Conservation (phyloP, 2,888 invertebrate species). For the Oscheius onirici region DNA sequence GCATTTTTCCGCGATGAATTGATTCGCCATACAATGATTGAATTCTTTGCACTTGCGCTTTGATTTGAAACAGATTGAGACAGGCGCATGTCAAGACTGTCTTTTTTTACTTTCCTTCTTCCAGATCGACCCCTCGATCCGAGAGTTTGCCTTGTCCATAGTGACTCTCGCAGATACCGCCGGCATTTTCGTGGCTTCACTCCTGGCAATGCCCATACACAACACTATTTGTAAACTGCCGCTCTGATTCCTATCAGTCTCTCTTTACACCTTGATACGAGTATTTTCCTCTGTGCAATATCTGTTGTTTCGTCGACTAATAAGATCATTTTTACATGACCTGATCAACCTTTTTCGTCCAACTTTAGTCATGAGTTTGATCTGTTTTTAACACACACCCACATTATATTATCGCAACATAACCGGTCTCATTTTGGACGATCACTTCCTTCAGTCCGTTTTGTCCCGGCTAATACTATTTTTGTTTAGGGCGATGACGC, state of each 20-base stretch:
- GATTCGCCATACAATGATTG: too few species aligned
- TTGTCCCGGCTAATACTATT: too few species aligned
- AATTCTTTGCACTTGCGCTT: too few species aligned
- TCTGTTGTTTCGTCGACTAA: not conserved
- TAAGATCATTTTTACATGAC: not conserved
- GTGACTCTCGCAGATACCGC: slow-evolving; percentile 24
- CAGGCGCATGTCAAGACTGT: not conserved
- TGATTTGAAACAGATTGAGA: not conserved
- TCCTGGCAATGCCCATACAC: slow-evolving; percentile 24
- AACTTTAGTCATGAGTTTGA: too few species aligned
- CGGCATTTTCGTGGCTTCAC: slow-evolving; percentile 26
- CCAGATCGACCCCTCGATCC: slow-evolving; percentile 10
- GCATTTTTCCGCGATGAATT: too few species aligned
- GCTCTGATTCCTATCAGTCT: not conserved
- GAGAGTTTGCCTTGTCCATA: slow-evolving; percentile 26
- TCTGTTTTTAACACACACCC: too few species aligned
- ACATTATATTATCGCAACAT: too few species aligned
- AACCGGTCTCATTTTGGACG: too few species aligned
- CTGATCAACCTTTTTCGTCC: not conserved
- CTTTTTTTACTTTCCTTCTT: not conserved
- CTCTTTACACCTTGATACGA: not conserved
- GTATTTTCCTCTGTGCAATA: not conserved
- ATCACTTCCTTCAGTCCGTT: too few species aligned
- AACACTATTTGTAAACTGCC: slow-evolving; percentile 16
- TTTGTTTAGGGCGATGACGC: too few species aligned